Percentiles rank a stretch among this genome's conserved stretches.
Evolutionary conservation across 2,113 vertebrate species (phyloP).

Genomic region (Pseudolaguvia tuberculata): DNA sequence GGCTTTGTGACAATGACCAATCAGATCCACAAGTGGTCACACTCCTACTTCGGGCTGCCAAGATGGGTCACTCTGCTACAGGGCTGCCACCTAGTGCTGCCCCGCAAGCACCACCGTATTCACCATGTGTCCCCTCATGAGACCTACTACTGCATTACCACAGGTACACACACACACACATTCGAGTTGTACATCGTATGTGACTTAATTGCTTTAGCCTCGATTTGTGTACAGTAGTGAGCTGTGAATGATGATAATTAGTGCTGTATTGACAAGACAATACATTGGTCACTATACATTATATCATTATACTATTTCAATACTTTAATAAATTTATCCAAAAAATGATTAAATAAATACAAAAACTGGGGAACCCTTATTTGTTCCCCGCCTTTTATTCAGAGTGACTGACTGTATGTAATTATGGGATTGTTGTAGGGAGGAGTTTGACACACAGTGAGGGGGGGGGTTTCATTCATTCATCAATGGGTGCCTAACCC

Average conservation of each 20-base stretch:
- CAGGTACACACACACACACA: slow-evolving; percentile 57
- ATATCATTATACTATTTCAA: no score
- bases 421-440: no score
- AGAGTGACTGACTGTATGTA: no score
- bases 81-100: slow-evolving; percentile 72
- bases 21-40: slow-evolving; percentile 78
- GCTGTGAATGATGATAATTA: neutral
- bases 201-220: neutral
- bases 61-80: slow-evolving; percentile 70
- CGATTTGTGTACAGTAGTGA: neutral
- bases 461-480: no score
- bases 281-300: no score
- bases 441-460: no score
- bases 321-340: no score
- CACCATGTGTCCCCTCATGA: slow-evolving; percentile 73
- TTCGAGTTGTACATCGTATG: neutral
- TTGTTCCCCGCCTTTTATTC: no score
- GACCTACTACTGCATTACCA: slow-evolving; percentile 76
- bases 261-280: no score
- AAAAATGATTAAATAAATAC: no score
- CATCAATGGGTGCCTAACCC: no score
- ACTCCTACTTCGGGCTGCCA: slow-evolving; percentile 72
- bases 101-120: slow-evolving; percentile 73
- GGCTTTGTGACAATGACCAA: slow-evolving; percentile 75
- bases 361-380: no score